These are phyloP conservation scores for Phasia obesa DNA, from an alignment of 2,888 invertebrate genomes.

Conservation along the genomic window DNA sequence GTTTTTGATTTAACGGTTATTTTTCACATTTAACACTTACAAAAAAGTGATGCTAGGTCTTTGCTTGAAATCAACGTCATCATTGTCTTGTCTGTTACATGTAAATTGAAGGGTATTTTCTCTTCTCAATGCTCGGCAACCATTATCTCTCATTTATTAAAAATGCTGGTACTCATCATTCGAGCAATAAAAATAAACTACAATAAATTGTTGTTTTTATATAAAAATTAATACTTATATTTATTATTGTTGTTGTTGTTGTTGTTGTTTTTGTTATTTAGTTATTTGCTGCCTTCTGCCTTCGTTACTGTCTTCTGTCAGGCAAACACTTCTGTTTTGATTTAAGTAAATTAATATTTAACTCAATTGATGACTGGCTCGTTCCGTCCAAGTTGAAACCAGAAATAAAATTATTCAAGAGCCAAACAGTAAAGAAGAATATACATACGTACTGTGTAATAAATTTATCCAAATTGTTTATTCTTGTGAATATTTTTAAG, in stretches of 20 bases:
- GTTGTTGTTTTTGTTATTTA: not conserved
- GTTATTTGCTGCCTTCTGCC: no score
- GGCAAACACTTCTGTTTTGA: not conserved
- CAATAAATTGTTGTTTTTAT: not conserved
- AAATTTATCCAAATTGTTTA: slow-evolving; percentile 2
- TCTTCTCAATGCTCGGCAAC: not conserved
- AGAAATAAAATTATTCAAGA: slow-evolving; percentile 39
- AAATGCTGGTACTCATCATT: not conserved
- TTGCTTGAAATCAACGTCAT: not conserved
- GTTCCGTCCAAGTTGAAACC: slow-evolving; percentile 14
- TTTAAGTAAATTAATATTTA: slow-evolving; percentile 24
- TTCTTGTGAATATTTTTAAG: not conserved
- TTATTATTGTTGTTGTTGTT: slow-evolving; percentile 23
- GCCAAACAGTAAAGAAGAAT: slow-evolving; percentile 3
- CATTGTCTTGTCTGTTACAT: not conserved
- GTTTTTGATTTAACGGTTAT: not conserved
- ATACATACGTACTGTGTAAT: not conserved
- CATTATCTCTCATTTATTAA: not conserved
- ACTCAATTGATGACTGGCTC: slow-evolving; percentile 44
- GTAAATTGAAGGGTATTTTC: not conserved
- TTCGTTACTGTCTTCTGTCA: not conserved
- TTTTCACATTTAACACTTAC: not conserved
- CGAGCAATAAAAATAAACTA: not conserved
- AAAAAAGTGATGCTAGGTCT: slow-evolving; percentile 4
- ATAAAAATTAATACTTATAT: not conserved